A percentile compares a stretch with the other conserved stretches of the same genome.
Conservation (phyloP, 2,113 vertebrate species). For the Sialia sialis region DNA sequence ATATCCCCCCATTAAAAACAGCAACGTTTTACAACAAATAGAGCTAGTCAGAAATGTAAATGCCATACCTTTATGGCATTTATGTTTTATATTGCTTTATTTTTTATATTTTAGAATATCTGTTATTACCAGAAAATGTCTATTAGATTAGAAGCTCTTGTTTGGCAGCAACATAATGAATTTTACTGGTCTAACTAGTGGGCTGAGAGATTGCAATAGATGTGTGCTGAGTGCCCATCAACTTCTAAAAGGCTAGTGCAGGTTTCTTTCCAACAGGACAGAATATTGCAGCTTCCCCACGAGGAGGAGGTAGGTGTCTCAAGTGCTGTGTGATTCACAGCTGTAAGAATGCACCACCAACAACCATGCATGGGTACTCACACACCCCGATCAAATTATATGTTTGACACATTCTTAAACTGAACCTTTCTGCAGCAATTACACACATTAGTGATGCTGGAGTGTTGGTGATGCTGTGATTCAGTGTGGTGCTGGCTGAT, state of each 20-base stretch:
- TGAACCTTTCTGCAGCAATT: conserved; percentile 29
- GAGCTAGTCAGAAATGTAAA: not conserved
- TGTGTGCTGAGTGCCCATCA: not conserved
- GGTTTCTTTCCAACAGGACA: not conserved
- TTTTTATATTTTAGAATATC: not conserved
- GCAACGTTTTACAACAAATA: not conserved
- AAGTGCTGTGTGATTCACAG: not conserved
- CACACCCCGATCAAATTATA: conserved; percentile 34
- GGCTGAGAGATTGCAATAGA: not conserved
- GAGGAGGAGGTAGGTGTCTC: not conserved
- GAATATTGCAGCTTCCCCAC: not conserved
- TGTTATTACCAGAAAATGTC: not conserved
- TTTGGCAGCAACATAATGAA: not conserved
- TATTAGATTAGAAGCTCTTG: not conserved
- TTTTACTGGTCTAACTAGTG: not conserved
- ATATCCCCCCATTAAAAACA: not conserved
- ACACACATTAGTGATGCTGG: not conserved
- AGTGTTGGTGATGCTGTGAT: not conserved
- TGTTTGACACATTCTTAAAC: conserved; percentile 36
- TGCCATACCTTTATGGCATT: not conserved
- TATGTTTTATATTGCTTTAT: not conserved
- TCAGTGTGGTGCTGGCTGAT: not conserved
- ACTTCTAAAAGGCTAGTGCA: not conserved
- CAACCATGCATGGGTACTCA: not conserved
- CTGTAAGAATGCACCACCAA: not conserved